Conservation (phyloP, 2,113 vertebrate species). For the Crotalus horridus region DNA sequence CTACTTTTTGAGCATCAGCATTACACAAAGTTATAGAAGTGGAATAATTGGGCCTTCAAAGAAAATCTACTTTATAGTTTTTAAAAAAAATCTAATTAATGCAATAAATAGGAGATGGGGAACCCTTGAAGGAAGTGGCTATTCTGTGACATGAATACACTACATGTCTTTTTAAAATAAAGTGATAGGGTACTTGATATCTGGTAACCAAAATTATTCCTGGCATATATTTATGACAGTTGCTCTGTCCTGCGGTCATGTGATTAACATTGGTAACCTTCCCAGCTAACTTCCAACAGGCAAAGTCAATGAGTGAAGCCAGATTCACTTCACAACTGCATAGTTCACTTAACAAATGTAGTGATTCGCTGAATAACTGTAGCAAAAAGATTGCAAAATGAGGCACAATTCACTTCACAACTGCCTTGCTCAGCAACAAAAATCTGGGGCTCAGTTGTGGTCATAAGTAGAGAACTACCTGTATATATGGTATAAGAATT, state of each 20-base stretch:
- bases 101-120: neutral
- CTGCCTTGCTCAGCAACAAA: neutral
- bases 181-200: neutral
- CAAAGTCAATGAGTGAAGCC: neutral
- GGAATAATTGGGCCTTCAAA: constrained; percentile 34
- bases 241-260: neutral
- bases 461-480: neutral
- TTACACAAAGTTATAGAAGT: neutral
- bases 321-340: neutral
- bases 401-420: neutral
- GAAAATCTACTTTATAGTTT: neutral
- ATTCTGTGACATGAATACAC: neutral
- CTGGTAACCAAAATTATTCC: constrained; percentile 28
- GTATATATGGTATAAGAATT: neutral
- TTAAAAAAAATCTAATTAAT: neutral
- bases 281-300: neutral
- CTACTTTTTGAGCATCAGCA: neutral
- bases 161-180: neutral
- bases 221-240: neutral
- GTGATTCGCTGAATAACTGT: neutral
- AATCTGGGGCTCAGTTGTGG: neutral
- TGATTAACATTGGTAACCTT: neutral
- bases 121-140: neutral
- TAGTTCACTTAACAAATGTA: neutral
- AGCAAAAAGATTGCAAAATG: neutral